Evolutionary conservation across 2,888 invertebrate species (phyloP).

Genomic region (Plebejus anna): DNA sequence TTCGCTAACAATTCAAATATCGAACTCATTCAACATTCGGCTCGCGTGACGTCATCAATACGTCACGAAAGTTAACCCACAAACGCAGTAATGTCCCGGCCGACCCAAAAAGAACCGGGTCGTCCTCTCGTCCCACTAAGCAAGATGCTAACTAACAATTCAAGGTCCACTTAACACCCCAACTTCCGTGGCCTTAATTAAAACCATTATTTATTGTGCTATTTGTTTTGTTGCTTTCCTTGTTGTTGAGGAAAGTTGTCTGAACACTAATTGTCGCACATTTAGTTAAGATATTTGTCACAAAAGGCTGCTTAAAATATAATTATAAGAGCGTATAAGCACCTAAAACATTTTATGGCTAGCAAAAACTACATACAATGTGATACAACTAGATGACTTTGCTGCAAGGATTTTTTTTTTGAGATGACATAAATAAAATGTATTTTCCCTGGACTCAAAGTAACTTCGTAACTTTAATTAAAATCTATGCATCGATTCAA

Average conservation of each 20-base stretch:
- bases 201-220: constrained; percentile 43
- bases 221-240: constrained; percentile 18
- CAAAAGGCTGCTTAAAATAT: too few species aligned
- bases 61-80: constrained; percentile 39
- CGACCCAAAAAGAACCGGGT: constrained; percentile 53
- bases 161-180: constrained; percentile 59
- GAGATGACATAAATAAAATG: too few species aligned
- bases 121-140: constrained; percentile 44
- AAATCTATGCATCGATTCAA: too few species aligned
- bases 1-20: background rate
- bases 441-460: too few species aligned
- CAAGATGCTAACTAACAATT: constrained; percentile 51
- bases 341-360: too few species aligned
- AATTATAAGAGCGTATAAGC: too few species aligned
- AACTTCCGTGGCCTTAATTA: constrained; percentile 51
- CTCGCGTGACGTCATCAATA: constrained; percentile 21
- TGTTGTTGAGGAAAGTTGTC: constrained; percentile 2
- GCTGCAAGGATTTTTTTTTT: too few species aligned
- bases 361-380: too few species aligned
- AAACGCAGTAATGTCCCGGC: constrained; percentile 43
- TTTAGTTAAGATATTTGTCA: background rate
- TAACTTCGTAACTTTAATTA: too few species aligned
- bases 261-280: background rate
- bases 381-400: too few species aligned
- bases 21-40: background rate